Evolutionary conservation across 2,888 invertebrate species (phyloP).

Genomic region (Drosophila birchii): DNA sequence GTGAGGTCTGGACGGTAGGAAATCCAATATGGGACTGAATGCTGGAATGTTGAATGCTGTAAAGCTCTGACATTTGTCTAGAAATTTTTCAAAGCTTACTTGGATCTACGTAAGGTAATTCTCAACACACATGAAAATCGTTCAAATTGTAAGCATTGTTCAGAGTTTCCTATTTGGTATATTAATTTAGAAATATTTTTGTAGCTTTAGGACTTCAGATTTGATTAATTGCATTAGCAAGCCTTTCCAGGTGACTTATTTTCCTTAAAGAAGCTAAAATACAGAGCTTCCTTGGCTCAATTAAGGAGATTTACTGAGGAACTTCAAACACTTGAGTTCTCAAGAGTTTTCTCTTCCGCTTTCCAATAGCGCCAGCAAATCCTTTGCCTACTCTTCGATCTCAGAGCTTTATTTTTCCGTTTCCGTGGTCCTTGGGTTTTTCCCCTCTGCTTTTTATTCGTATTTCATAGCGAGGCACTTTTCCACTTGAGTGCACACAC

Average conservation of each 20-base stretch:
- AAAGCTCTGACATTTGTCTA: background rate
- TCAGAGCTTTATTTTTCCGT: background rate
- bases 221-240: background rate
- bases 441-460: background rate
- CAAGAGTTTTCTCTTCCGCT: background rate
- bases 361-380: constrained; percentile 2
- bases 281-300: constrained; percentile 4
- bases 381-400: constrained; percentile 9
- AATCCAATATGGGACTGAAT: background rate
- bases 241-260: background rate
- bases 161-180: background rate
- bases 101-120: background rate
- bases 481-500: constrained; percentile 35
- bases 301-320: constrained; percentile 10
- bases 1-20: too few relatives aligned
- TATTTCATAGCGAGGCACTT: constrained; percentile 20
- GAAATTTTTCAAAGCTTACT: background rate
- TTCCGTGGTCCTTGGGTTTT: background rate
- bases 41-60: too few relatives aligned
- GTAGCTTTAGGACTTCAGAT: background rate
- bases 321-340: constrained; percentile 3
- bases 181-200: background rate
- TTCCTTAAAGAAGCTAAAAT: background rate
- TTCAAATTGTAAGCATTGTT: too few relatives aligned
- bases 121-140: too few relatives aligned